phyloP scores from a whole-genome alignment of 1,140 invertebrate genomes.

The Potamilus streckersoni region DNA sequence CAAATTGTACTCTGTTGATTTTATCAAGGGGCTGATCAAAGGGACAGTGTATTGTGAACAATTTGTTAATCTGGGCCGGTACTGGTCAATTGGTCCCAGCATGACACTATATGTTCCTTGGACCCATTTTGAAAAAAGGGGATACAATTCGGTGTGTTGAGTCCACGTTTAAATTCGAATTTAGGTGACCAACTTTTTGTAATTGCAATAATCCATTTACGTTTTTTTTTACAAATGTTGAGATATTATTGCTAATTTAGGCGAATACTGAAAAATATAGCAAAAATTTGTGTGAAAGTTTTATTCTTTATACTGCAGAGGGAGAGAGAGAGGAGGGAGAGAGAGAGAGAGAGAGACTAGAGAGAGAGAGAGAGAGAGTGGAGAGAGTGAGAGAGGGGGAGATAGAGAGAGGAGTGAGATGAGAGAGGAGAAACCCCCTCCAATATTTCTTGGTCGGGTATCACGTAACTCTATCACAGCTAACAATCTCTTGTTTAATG shows the following conservation, averaged over 20 bases:
- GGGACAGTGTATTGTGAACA: constrained; percentile 77
- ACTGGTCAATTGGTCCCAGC: constrained; percentile 72
- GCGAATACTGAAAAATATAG: not conserved
- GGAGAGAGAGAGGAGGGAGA: too few species aligned
- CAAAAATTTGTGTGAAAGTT: not conserved
- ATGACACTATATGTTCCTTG: constrained; percentile 74
- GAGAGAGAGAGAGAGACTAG: too few species aligned
- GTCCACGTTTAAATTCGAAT: not conserved
- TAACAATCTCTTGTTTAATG: not conserved
- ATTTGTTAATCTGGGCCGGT: constrained; percentile 76
- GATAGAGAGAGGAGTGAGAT: too few species aligned
- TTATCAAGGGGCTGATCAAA: constrained; percentile 62
- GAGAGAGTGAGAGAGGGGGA: too few species aligned
- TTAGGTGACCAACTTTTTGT: not conserved
- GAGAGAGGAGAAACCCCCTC: too few species aligned
- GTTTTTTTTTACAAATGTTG: not conserved
- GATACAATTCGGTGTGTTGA: constrained; percentile 69
- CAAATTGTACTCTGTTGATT: not conserved
- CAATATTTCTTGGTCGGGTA: not conserved
- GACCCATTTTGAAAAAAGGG: constrained; percentile 70
- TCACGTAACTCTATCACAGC: not conserved
- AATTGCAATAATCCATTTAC: not conserved
- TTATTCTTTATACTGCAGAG: not conserved
- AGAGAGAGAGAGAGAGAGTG: too few species aligned
- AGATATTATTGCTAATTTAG: not conserved